phyloP scores from a whole-genome alignment of 2,113 vertebrate species.

The Xiphorhynchus elegans region DNA sequence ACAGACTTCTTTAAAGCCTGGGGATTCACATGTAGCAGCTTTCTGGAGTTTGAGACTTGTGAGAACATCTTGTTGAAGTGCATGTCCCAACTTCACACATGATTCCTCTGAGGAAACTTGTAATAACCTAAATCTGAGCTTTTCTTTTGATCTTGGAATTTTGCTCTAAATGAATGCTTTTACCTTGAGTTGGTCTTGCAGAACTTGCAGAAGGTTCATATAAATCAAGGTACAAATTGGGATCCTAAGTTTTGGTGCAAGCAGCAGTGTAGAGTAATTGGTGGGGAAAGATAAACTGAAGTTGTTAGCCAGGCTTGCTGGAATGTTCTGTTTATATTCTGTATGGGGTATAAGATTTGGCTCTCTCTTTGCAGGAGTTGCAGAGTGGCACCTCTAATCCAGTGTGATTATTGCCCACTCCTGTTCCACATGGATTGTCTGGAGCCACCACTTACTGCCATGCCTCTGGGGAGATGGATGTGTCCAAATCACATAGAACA shows the following conservation, averaged over 20 bases:
- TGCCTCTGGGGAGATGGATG: constrained; percentile 98
- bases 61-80: not conserved
- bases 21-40: not conserved
- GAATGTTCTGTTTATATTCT: not conserved
- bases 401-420: constrained; percentile 97
- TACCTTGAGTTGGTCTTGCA: not conserved
- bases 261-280: not conserved
- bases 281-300: not conserved
- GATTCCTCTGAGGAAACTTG: not conserved
- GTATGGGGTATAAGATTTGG: not conserved
- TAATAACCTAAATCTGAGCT: not conserved
- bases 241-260: constrained; percentile 7
- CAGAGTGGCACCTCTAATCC: constrained; percentile 93
- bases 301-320: not conserved
- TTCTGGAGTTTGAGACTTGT: not conserved
- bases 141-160: not conserved
- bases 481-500: constrained; percentile 98
- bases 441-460: constrained; percentile 94
- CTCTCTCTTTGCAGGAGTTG: constrained; percentile 85
- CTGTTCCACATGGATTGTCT: constrained; percentile 99
- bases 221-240: not conserved
- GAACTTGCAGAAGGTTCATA: not conserved
- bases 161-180: not conserved
- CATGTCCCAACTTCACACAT: accelerated
- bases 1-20: not conserved